phyloP scores from a whole-genome alignment of 1,140 invertebrate species.

The Homarus americanus region DNA sequence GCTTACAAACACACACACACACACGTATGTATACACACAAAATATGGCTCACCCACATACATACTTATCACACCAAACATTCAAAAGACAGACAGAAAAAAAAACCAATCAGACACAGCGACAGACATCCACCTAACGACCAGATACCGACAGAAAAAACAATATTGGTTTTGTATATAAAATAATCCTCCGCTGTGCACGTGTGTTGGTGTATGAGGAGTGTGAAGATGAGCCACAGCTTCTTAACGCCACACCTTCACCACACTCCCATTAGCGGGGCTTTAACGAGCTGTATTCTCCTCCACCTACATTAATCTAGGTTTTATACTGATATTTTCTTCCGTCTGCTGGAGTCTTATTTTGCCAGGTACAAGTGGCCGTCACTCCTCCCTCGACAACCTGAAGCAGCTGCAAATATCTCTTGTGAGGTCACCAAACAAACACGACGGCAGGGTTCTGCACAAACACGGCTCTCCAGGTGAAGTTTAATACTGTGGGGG shows the following conservation, averaged over 20 bases:
- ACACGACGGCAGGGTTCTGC: background rate
- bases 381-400: background rate
- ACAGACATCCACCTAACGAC: too few species aligned
- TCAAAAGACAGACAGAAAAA: too few species aligned
- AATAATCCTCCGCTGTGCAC: too few species aligned
- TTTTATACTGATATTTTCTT: background rate
- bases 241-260: too few species aligned
- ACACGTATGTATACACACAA: background rate
- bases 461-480: background rate
- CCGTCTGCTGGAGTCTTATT: background rate
- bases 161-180: too few species aligned
- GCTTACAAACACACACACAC: background rate
- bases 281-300: background rate
- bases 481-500: background rate
- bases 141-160: too few species aligned
- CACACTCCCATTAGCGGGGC: background rate
- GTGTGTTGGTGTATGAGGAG: too few species aligned
- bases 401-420: background rate
- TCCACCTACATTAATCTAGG: background rate
- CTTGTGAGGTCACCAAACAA: background rate
- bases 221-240: too few species aligned
- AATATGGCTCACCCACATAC: background rate
- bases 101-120: too few species aligned
- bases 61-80: too few species aligned
- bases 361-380: background rate